phyloP scores from a whole-genome alignment of 2,797 vertebrate genomes.

The Dendrocincla fuliginosa region DNA sequence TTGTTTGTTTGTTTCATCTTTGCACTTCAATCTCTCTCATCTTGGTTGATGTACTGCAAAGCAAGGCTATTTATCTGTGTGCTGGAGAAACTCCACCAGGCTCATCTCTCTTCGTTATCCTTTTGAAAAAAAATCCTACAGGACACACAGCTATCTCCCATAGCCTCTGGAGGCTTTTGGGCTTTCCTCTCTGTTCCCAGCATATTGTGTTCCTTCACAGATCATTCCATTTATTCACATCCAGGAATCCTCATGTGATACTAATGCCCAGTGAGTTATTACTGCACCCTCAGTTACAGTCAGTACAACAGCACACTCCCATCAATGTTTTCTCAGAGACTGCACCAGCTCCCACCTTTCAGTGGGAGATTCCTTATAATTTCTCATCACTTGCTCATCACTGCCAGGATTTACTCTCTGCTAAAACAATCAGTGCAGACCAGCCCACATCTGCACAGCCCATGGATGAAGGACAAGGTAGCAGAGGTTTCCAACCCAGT shows the following conservation, averaged over 20 bases:
- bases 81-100: neutral
- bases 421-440: accelerated
- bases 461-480: neutral
- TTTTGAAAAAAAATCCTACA: neutral
- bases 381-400: neutral
- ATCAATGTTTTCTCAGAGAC: neutral
- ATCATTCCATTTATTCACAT: neutral
- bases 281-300: neutral
- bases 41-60: neutral
- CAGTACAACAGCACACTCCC: neutral
- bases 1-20: conserved; percentile 15
- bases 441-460: neutral
- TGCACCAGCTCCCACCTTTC: neutral
- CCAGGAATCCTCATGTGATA: neutral
- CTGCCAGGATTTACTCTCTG: neutral
- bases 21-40: neutral
- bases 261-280: neutral
- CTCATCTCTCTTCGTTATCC: neutral
- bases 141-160: neutral
- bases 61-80: neutral
- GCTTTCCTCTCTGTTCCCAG: neutral
- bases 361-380: neutral
- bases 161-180: neutral
- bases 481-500: neutral
- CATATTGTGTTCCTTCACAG: neutral